Base-by-base conservation (phyloP, 2,888 invertebrate genomes). In the Aphodius granarius region DNA sequence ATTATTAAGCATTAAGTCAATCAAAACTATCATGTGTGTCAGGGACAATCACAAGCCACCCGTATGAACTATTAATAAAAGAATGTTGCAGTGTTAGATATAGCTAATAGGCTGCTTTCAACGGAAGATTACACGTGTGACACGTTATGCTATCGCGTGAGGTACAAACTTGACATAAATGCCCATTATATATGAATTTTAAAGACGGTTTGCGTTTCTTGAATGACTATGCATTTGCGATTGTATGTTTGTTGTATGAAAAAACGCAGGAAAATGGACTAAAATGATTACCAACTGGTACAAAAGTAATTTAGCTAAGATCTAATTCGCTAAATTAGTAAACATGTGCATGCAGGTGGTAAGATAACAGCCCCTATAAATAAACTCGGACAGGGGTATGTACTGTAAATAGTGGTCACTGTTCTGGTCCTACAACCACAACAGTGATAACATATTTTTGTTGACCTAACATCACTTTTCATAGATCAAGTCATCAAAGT, bases 321-420 rank as follows among this genome's bases (percentile, higher is more conserved):
- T 68, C 68, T 68, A 68, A 68, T 5, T 68, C 20, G 68, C 22
- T 68, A 68, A 20, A 68, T 68, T 68, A 21, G 68, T 21, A 68
- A 68, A 68, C 68, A 68, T 21, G 68, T 16, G 68, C 68, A 68
- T 68, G 68, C 68, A 68, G 68, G 68, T 68, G 68, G 20, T 18
- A 20, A 20, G 68, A 68, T 68, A 68, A 68, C 19, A 13, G 16
- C 68, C 68, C 68, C 68, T 20, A 68, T 68, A 68, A 68, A 68
- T 68, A 21, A 9, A 20, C n/a, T 66, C 19, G 9, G n/a, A n/a
- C n/a, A 68, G 21, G 22, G 68, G 68, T 65, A 65, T 65, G 17
- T 65, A 65, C n/a, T n/a, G n/a, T n/a, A n/a, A n/a, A n/a, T n/a
- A n/a, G n/a, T n/a, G n/a, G n/a, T n/a, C n/a, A n/a, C n/a, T n/a